Percentiles rank a stretch among this genome's conserved stretches.
Evolutionary conservation across 1,140 invertebrate species (phyloP).

Genomic region (Drosophila ogumai): DNA sequence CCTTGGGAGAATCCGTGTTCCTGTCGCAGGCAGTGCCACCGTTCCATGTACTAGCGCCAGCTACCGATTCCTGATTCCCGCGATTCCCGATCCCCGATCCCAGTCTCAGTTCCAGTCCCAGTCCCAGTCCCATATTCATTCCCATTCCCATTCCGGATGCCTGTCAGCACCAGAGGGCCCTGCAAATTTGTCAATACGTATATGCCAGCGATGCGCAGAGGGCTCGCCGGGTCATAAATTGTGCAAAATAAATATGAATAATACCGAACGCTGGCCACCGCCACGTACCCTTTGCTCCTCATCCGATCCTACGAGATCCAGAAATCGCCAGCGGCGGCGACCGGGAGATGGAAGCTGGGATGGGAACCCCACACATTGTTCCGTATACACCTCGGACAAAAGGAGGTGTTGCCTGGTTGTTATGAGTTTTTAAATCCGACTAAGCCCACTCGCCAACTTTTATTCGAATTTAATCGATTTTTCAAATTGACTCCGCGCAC

Average conservation of each 20-base stretch:
- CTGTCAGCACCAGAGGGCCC: constrained; percentile 34
- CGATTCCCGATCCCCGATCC: constrained; percentile 12
- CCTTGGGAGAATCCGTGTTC: constrained; percentile 67
- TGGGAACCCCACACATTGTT: constrained; percentile 74
- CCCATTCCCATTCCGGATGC: constrained; percentile 29
- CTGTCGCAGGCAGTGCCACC: constrained; percentile 73
- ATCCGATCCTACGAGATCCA: constrained; percentile 16
- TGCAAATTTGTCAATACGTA: constrained; percentile 74
- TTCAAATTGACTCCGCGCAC: constrained; percentile 70
- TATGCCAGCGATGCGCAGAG: constrained; percentile 20
- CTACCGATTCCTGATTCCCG: constrained; percentile 56
- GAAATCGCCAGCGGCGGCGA: constrained; percentile 63
- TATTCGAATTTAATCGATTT: constrained; percentile 84
- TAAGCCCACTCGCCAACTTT: constrained; percentile 75
- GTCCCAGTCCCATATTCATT: constrained; percentile 16
- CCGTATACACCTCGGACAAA: constrained; percentile 66
- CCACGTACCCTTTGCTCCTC: constrained; percentile 3
- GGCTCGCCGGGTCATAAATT: constrained; percentile 68
- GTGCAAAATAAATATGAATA: constrained; percentile 79
- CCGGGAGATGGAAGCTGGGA: constrained; percentile 11
- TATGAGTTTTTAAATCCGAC: constrained; percentile 82
- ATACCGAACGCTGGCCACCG: constrained; percentile 37
- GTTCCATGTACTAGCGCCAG: constrained; percentile 78
- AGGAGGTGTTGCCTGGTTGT: constrained; percentile 80
- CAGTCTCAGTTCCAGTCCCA: background rate